A percentile compares a stretch with the other conserved stretches of the same genome.
Evolutionary conservation across 2,797 vertebrate species (phyloP).

Genomic region (Malurus leucopterus): DNA sequence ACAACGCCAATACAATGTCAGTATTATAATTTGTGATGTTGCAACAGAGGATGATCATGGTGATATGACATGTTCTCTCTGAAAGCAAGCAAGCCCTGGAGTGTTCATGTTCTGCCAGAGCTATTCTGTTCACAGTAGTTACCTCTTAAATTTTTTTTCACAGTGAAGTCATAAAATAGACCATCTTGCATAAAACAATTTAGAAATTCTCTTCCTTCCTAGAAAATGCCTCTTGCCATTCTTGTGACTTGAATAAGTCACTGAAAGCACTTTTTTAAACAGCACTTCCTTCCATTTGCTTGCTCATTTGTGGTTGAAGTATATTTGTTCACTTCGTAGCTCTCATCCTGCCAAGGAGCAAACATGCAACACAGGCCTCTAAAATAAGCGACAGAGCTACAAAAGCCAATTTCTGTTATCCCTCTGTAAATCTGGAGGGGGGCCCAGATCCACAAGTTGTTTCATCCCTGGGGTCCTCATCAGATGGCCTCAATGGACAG

Average conservation of each 20-base stretch:
- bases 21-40: not conserved
- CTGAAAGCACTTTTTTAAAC: constrained; percentile 31
- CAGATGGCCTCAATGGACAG: not conserved
- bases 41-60: not conserved
- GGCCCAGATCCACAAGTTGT: not conserved
- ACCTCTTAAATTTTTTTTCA: constrained; percentile 12
- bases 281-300: constrained; percentile 54
- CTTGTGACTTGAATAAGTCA: constrained; percentile 47
- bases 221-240: constrained; percentile 48
- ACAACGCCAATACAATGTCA: not conserved
- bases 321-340: constrained; percentile 13
- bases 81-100: not conserved
- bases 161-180: constrained; percentile 36
- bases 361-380: constrained; percentile 19
- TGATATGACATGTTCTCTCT: constrained; percentile 23
- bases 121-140: not conserved
- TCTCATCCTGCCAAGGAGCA: constrained; percentile 49
- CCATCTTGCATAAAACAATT: constrained; percentile 35
- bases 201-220: constrained; percentile 51
- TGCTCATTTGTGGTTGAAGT: constrained; percentile 50
- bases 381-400: not conserved
- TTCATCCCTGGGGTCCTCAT: not conserved
- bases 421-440: not conserved
- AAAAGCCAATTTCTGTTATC: constrained; percentile 7
- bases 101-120: not conserved